These are phyloP conservation scores for Chelmon rostratus DNA, from an alignment of 2,797 vertebrate species.

Conservation along the genomic window DNA sequence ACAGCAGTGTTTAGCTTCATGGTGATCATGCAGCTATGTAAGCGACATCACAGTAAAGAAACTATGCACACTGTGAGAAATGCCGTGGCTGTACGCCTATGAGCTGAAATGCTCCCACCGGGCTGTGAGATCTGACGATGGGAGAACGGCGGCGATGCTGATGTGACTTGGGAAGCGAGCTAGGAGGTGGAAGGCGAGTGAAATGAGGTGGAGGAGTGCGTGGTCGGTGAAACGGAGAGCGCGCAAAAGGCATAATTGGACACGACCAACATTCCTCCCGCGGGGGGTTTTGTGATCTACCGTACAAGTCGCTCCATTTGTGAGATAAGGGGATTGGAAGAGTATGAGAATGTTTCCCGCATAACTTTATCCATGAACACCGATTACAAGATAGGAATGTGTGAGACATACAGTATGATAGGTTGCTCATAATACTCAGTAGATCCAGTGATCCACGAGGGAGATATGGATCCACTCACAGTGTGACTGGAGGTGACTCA, in stretches of 20 bases:
- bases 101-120: constrained; percentile 10
- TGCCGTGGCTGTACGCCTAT: background rate
- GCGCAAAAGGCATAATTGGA: constrained; percentile 16
- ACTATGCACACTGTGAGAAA: background rate
- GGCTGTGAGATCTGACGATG: constrained; percentile 13
- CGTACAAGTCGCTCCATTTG: background rate
- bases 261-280: background rate
- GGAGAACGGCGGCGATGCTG: constrained; percentile 5
- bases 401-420: background rate
- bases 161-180: constrained; percentile 13
- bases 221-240: constrained; percentile 7
- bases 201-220: constrained; percentile 40
- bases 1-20: no score
- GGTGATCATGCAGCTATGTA: no score
- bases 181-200: constrained; percentile 25
- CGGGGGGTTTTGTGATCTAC: constrained; percentile 15
- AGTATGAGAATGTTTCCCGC: constrained; percentile 6
- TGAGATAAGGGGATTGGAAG: constrained; percentile 24
- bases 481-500: constrained; percentile 6
- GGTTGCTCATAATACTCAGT: background rate
- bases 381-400: constrained; percentile 9
- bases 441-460: background rate
- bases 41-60: no score
- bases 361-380: constrained; percentile 17
- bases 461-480: background rate